These are phyloP conservation scores for Patagioenas fasciata DNA, from an alignment of 2,113 vertebrate genomes.

Conservation along the genomic window DNA sequence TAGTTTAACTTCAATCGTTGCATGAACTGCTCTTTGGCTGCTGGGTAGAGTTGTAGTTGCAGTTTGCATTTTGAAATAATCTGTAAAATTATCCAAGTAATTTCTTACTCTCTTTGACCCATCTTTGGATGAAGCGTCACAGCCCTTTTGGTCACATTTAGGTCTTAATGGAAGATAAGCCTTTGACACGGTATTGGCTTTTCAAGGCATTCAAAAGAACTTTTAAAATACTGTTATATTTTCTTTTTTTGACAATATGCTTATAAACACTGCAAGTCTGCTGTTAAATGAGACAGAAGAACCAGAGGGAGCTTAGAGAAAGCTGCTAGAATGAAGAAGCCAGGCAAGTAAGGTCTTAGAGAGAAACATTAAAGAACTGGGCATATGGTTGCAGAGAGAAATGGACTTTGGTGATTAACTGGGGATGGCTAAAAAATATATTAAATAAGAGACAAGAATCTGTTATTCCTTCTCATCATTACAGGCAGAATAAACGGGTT, in stretches of 20 bases:
- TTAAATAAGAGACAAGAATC: neutral
- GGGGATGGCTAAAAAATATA: neutral
- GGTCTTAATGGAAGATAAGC: neutral
- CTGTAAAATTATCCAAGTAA: neutral
- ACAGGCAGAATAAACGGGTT: neutral
- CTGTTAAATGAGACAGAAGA: neutral
- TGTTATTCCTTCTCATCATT: constrained; percentile 6
- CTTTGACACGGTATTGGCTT: neutral
- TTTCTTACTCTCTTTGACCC: neutral
- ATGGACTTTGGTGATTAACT: neutral
- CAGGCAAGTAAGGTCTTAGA: neutral
- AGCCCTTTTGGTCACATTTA: neutral
- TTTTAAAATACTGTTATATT: neutral
- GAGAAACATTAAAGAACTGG: neutral
- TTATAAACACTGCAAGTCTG: neutral
- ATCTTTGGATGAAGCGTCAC: neutral
- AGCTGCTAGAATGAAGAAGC: neutral
- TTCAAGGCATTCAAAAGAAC: neutral
- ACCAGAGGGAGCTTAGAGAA: neutral
- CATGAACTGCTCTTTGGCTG: neutral
- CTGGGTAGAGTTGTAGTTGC: neutral
- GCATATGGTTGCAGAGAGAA: neutral
- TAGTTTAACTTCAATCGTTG: neutral
- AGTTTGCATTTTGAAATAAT: neutral
- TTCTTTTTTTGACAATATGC: rapidly evolving